Base-by-base conservation (phyloP, 2,888 invertebrate species). In the Agriopis leucophaearia region DNA sequence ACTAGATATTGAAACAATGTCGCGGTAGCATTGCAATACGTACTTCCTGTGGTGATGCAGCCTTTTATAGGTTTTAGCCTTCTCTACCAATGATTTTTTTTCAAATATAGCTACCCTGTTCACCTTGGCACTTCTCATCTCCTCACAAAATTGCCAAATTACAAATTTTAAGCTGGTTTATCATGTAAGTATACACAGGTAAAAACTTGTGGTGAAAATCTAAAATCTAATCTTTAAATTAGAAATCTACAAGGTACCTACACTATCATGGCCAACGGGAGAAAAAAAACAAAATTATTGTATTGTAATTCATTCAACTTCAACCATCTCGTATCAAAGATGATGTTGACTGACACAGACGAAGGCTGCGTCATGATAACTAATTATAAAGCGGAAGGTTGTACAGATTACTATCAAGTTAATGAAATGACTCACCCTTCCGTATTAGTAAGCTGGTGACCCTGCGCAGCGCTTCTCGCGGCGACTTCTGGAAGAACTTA, bases 401-500 rank as follows among this genome's bases (percentile, higher is more conserved):
- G 27, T 27, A 27, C 42, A 42, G 52, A 52, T 52, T 40, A 10
- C 40, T 38, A 15, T 54, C 54, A 54, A 40, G 36, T 38, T 13
- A 45, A 48, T 38, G 0, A 18, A 27, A 55, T 64, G 64, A 73
- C 95, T 95, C 91, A 97, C 97, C 97, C 95, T 97, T 97, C 88
- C 97, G 95, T 91, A 97, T 97, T 88, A 97, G 95, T 90, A 97
- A 96, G 95, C 97, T 97, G 88, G 97, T 97, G 84, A 97, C 97
- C 89, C 97, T 96, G 84, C 97, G 95, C 77, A 97, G 94, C 70
- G 97, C 97, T 90, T 97, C 97, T 82, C 97, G 95, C 56, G 97
- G 97, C 75, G 97, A 97, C 91, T 97, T 96, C 88, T 97, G 97
- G 94, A 97, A 97, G 95, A 97, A 97, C 91, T 97, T 97, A 81